phyloP scores from a whole-genome alignment of 2,888 invertebrate species.

The Eristalis arbustorum region DNA sequence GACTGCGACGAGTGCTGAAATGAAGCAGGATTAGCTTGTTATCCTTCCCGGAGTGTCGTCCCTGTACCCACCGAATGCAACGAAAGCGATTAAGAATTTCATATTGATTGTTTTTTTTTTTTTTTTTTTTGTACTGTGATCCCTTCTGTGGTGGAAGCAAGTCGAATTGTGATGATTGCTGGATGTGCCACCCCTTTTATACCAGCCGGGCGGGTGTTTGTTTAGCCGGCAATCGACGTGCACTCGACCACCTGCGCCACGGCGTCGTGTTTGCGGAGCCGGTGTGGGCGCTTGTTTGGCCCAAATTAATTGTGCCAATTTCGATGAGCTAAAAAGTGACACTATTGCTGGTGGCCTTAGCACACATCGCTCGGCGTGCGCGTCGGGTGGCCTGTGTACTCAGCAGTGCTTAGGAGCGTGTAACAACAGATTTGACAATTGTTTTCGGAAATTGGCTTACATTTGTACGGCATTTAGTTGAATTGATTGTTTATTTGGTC shows the following conservation, averaged over 20 bases:
- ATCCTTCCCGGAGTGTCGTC: background rate
- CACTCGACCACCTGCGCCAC: background rate
- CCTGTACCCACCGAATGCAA: conserved; percentile 6
- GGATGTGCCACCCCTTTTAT: background rate
- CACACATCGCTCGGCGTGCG: background rate
- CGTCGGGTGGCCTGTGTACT: background rate
- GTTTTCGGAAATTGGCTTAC: background rate
- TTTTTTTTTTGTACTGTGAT: background rate
- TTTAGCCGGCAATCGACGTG: background rate
- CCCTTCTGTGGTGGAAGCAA: background rate
- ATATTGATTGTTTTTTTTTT: background rate
- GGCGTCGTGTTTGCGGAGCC: background rate
- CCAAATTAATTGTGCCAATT: conserved; percentile 5
- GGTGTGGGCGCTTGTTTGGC: background rate
- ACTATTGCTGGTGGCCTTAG: background rate
- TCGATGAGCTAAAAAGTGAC: background rate
- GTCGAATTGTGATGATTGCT: background rate
- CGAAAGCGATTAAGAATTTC: background rate
- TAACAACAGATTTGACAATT: background rate
- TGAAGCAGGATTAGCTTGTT: background rate
- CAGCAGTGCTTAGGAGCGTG: background rate
- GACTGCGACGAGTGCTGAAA: background rate
- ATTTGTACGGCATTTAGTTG: background rate
- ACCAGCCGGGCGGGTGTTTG: background rate
- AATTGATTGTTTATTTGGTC: background rate